A percentile compares a stretch with the other conserved stretches of the same genome.
Evolutionary conservation across 1,140 invertebrate species (phyloP).

Genomic region (Anoplophora glabripennis): DNA sequence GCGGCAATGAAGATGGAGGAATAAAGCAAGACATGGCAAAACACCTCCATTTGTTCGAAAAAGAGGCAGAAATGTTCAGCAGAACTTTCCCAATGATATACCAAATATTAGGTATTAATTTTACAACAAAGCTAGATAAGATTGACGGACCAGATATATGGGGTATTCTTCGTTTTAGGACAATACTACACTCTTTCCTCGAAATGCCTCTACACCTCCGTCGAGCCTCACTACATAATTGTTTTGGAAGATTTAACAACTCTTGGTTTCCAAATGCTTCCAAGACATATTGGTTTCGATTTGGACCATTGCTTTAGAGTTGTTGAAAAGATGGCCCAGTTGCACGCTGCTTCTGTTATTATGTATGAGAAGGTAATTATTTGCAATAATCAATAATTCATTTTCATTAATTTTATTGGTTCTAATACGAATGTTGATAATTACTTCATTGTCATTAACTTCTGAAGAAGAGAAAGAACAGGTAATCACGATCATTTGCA

Average conservation of each 20-base stretch:
- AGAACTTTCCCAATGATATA: slow-evolving; percentile 36
- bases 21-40: slow-evolving; percentile 35
- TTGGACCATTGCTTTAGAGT: slow-evolving; percentile 52
- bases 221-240: slow-evolving; percentile 48
- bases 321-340: slow-evolving; percentile 55
- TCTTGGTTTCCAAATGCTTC: slow-evolving; percentile 57
- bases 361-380: slow-evolving; percentile 55
- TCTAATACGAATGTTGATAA: too few relatives aligned
- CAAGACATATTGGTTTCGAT: slow-evolving; percentile 55
- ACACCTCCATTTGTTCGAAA: slow-evolving; percentile 37
- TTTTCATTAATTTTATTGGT: too few relatives aligned
- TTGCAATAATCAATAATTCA: too few relatives aligned
- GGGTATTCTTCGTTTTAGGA: slow-evolving; percentile 17
- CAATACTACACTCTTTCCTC: slow-evolving; percentile 34
- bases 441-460: too few relatives aligned
- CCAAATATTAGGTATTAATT: slow-evolving; percentile 31
- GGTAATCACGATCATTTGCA: too few relatives aligned
- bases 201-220: slow-evolving; percentile 41
- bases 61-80: slow-evolving; percentile 39
- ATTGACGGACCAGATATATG: background rate
- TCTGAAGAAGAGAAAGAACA: too few relatives aligned
- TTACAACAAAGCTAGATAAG: background rate
- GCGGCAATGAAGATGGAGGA: slow-evolving; percentile 34
- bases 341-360: slow-evolving; percentile 58
- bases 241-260: slow-evolving; percentile 54